Base-by-base conservation (phyloP, 2,113 vertebrate species). In the Perognathus longimembris region DNA sequence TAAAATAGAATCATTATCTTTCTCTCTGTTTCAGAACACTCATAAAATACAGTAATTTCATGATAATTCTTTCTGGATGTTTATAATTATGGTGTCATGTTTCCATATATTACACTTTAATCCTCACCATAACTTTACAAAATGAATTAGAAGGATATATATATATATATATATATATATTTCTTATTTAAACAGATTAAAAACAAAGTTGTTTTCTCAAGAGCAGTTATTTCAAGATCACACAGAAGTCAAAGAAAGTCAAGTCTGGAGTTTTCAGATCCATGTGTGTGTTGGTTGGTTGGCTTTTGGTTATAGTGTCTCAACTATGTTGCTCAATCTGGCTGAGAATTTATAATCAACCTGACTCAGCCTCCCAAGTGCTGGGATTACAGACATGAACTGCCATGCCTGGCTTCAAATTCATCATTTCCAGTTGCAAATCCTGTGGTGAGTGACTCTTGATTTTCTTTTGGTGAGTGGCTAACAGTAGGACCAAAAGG, bases 81-180 rank as follows among this genome's bases (percentile, higher is more conserved):
- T 89, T 92, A 66, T 59, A 74, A 85, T 59, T 87, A 22, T 28
- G 42, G n/a, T 89, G 34, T 80, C 75, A 74, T 59, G 54, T 84
- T 76, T 70, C 77, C 11, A 67, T 15, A 10, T 66, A 64, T 74
- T 71, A 69, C 88, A 14, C 59, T 77, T 91, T 78, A 87, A 90
- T 71, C 38, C n/a, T 83, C 15, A n/a, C 36, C 20, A 69, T 8
- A 67, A 59, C 30, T 91, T 88, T 82, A n/a, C 40, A 36, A 87
- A 61, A 32, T 79, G 69, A 88, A 90, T 82, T 88, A 22, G 26
- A 6, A 63, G 2, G 69, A 21, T 42, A 26, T 32, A 30, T 32
- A 42, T 54, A 28, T 74, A 32, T 57, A 18, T 57, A 18, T 38
- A 5, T 34, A 7, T 64, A 20, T 42, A 21, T 21, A 5, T 32